Evolutionary conservation across 2,888 invertebrate genomes (phyloP).

Genomic region (Sabellastarte sp.): DNA sequence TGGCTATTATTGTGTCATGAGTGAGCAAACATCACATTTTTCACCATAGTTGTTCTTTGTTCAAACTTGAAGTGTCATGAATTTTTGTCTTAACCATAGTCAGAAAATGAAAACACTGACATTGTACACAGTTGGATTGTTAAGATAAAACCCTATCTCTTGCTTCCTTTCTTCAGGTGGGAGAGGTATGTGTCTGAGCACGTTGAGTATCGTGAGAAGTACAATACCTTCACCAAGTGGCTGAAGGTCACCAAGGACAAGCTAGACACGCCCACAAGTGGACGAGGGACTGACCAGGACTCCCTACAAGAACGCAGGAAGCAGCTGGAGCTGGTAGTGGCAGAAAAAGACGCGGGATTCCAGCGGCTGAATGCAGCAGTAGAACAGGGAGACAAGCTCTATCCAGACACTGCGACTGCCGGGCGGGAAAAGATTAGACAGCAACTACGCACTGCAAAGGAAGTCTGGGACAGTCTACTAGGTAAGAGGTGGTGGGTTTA

Average conservation of each 20-base stretch:
- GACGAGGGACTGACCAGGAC: neutral
- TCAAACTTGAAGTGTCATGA: too few species aligned
- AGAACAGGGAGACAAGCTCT: slow-evolving; percentile 79
- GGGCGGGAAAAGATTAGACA: slow-evolving; percentile 85
- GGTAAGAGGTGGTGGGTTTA: too few species aligned
- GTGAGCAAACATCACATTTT: too few species aligned
- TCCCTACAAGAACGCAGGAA: neutral
- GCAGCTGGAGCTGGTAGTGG: slow-evolving; percentile 57
- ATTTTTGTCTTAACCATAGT: too few species aligned
- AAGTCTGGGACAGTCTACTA: slow-evolving; percentile 59
- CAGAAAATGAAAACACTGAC: too few species aligned
- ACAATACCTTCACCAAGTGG: slow-evolving; percentile 90
- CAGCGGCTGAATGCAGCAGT: slow-evolving; percentile 78
- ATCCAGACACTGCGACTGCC: slow-evolving; percentile 86
- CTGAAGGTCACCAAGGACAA: slow-evolving; percentile 83
- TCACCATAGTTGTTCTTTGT: too few species aligned
- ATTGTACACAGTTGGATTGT: too few species aligned
- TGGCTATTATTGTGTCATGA: too few species aligned
- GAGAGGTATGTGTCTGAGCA: slow-evolving; percentile 84
- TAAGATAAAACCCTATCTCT: too few species aligned
- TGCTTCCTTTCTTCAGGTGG: slow-evolving; percentile 74
- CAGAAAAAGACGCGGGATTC: slow-evolving; percentile 75
- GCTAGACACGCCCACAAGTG: slow-evolving; percentile 67
- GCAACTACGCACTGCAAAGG: slow-evolving; percentile 68
- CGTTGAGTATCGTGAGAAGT: slow-evolving; percentile 86